These are phyloP conservation scores for Gibbula magus DNA, from an alignment of 2,888 invertebrate species.

Conservation along the genomic window DNA sequence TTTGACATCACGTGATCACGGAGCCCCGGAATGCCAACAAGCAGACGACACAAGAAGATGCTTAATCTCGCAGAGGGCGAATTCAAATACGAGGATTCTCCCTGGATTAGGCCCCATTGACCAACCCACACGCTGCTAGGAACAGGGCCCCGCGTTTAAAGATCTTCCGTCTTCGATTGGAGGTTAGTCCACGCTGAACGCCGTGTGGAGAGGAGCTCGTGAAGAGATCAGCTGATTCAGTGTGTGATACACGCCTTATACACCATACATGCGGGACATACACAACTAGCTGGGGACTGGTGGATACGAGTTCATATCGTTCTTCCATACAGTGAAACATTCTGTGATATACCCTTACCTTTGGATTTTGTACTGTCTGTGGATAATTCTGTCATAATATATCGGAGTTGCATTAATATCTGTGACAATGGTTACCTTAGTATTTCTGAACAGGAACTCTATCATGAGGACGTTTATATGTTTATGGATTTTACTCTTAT, in stretches of 20 bases:
- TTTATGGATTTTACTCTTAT: neutral
- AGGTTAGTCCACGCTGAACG: constrained; percentile 2
- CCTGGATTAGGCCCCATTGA: constrained; percentile 10
- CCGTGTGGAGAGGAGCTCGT: neutral
- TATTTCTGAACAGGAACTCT: neutral
- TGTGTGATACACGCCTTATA: neutral
- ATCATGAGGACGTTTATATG: neutral
- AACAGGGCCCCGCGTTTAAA: constrained; percentile 6
- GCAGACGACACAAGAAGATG: constrained; percentile 7
- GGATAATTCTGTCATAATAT: neutral
- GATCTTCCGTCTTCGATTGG: constrained; percentile 8
- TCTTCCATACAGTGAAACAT: too few relatives aligned
- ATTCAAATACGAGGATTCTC: constrained; percentile 19
- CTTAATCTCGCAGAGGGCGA: constrained; percentile 20
- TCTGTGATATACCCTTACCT: neutral
- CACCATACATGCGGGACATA: neutral
- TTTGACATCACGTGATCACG: neutral
- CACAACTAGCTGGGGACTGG: too few relatives aligned
- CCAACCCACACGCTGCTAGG: neutral
- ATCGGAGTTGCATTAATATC: too few relatives aligned
- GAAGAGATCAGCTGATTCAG: neutral
- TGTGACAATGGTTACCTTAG: neutral
- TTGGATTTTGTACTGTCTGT: neutral
- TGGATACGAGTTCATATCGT: too few relatives aligned
- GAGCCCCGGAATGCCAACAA: neutral